Evolutionary conservation across 2,113 vertebrate species (phyloP), one percentile per base, ranked within the genome.

Genomic region (Melanerpes aurifrons): DNA sequence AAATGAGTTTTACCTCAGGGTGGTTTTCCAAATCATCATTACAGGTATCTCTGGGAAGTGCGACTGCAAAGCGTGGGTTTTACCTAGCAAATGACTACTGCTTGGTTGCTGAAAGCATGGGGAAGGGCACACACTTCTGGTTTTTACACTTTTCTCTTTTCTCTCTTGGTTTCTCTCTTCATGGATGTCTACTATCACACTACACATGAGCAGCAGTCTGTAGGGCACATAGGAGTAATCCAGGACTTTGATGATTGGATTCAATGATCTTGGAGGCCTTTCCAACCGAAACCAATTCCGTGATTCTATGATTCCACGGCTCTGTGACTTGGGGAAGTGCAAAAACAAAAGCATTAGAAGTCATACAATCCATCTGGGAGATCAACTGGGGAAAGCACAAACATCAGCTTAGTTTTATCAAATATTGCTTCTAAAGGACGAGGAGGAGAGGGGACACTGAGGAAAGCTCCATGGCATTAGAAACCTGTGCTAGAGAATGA

Each of bases 341-440:
- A 79, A 64, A 45, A 78, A 61, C 61, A 20, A 56, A 77, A 11
- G 50, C 8, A 24, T 85, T 73, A 73, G 19, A 85, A 95, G 12
- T 66, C 64, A 70, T 16, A 18, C 0, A 0, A 50, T 86, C 67
- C n/a, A 35, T 53, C 50, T 57, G 37, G 40, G 25, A 86, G 21
- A 71, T 82, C 68, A 64, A 12, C 40, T 28, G 40, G 35, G 47
- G 4, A 87, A 79, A 10, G 25, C 64, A 72, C 10, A 82, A 72
- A 81, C 71, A 69, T 29, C 40, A 61, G n/a, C 61, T 92, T 87
- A 25, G 61, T 86, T 87, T 90, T 81, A 70, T 73, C n/a, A 80
- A 61, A 73, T 83, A 70, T 85, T 70, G 70, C 53, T 87, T 85
- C 70, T 77, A 80, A 93, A 95, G 82, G 69, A 84, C 31, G 82